Base-by-base conservation (phyloP, 2,113 vertebrate species). In the Mesoclemmys tuberculata region DNA sequence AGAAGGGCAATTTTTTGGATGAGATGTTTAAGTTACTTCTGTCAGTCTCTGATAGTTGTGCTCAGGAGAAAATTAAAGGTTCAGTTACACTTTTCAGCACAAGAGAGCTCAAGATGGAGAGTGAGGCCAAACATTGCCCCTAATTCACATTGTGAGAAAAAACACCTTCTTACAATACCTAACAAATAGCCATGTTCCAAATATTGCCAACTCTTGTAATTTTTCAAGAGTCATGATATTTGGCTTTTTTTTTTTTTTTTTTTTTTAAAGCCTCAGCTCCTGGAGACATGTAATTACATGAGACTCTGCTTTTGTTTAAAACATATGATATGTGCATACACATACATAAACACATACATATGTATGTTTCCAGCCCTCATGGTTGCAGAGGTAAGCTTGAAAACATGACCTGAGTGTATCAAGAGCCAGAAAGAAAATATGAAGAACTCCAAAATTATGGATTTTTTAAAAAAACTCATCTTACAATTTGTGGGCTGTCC, bases 181-280 rank as follows among this genome's bases (percentile, higher is more conserved):
- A 35, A 12, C 38, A 44, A 93, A 82, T 6, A 87, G 89, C 38
- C 51, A 26, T 54, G 51, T 54, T 54, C n/a, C 22, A n/a, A 52
- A 24, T 93, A 86, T 49, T 77, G 77, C 51, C 86, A 89, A 38
- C 19, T 56, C 26, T 16, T 10, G 12, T 35, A 13, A 48, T 46
- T 87, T 21, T 0, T 11, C 0, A 0, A 12, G 2, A 16, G 27
- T 55, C 58, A 58, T 0, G 0, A 35, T 49, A 85, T 46, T 18
- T n/a, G 8, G 31, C 8, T 61, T 38, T 35, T 75, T 80, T 85
- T n/a, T 55, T 9, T 61, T 38, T 35, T 75, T 9, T 61, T 38
- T 35, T 75, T 80, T 85, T n/a, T 55, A 81, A 87, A 78, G 46
- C 77, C 38, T 81, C 84, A 87, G 0, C 5, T 55, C 51, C 79